Evolutionary conservation across 2,797 vertebrate genomes (phyloP).

Genomic region (Eleutherodactylus coqui): DNA sequence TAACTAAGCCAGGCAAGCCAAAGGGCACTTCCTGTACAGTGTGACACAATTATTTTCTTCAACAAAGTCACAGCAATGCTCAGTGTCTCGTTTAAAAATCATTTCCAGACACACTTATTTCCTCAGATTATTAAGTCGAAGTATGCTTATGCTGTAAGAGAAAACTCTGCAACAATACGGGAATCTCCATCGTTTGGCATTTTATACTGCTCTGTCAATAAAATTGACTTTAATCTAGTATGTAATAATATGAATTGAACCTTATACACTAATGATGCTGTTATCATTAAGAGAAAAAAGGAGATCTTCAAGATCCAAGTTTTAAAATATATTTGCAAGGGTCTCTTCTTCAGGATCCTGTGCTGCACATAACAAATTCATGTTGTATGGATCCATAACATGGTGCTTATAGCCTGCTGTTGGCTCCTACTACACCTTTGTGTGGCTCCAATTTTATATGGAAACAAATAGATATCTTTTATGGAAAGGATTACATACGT

Average conservation of each 20-base stretch:
- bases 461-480: too few species aligned
- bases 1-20: slow-evolving; percentile 70
- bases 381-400: background rate
- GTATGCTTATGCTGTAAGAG: background rate
- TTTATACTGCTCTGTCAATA: background rate
- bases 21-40: slow-evolving; percentile 67
- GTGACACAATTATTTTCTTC: slow-evolving; percentile 53
- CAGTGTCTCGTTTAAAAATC: background rate
- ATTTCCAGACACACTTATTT: background rate
- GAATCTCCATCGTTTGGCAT: background rate
- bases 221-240: background rate
- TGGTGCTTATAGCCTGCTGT: too few species aligned
- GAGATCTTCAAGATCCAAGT: background rate
- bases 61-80: slow-evolving; percentile 1
- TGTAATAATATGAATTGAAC: background rate
- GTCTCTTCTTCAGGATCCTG: background rate
- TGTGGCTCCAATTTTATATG: too few species aligned
- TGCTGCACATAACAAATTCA: background rate
- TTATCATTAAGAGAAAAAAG: background rate
- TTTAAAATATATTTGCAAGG: background rate
- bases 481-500: too few species aligned
- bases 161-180: background rate
- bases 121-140: background rate
- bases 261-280: background rate
- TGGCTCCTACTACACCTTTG: too few species aligned